Percentiles rank a stretch among this genome's conserved stretches.
Evolutionary conservation across 2,113 vertebrate genomes (phyloP).

Genomic region (Gasterosteus aculeatus): DNA sequence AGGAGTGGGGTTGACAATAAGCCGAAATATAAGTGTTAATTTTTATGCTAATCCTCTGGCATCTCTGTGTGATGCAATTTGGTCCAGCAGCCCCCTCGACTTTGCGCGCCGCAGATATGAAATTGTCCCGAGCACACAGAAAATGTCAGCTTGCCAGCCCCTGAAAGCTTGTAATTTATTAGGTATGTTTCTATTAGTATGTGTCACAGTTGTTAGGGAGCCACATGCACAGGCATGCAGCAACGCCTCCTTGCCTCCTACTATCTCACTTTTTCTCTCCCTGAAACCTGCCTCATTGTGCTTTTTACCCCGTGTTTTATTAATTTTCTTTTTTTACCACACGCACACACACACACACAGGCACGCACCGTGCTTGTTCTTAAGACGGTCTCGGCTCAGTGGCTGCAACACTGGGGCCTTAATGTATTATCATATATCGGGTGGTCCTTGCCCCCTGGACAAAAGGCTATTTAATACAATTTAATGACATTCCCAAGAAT

Average conservation of each 20-base stretch:
- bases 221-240: constrained; percentile 82
- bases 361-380: constrained; percentile 90
- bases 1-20: constrained; percentile 99
- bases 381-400: constrained; percentile 93
- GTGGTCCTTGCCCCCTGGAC: constrained; percentile 98
- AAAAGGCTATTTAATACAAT: constrained; percentile 99
- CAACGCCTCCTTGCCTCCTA: constrained; percentile 76
- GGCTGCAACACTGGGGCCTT: constrained; percentile 95
- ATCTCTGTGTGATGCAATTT: constrained; percentile 98
- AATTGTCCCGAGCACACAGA: constrained; percentile 98
- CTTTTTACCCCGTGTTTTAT: constrained; percentile 69
- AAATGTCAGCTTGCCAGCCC: constrained; percentile 99
- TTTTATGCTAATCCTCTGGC: constrained; percentile 99
- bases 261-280: constrained; percentile 64
- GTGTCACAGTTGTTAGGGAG: constrained; percentile 99
- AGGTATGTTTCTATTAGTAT: constrained; percentile 99
- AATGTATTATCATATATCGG: constrained; percentile 99
- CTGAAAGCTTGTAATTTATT: constrained; percentile 99
- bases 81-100: constrained; percentile 81
- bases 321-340: constrained; percentile 17
- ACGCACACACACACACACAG: constrained; percentile 19
- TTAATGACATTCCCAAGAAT: constrained; percentile 99
- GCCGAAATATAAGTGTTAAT: constrained; percentile 99
- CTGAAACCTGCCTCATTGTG: constrained; percentile 27
- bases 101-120: constrained; percentile 94